Conservation (phyloP, 1,140 invertebrate species). For the Drosophila parabipectinata region DNA sequence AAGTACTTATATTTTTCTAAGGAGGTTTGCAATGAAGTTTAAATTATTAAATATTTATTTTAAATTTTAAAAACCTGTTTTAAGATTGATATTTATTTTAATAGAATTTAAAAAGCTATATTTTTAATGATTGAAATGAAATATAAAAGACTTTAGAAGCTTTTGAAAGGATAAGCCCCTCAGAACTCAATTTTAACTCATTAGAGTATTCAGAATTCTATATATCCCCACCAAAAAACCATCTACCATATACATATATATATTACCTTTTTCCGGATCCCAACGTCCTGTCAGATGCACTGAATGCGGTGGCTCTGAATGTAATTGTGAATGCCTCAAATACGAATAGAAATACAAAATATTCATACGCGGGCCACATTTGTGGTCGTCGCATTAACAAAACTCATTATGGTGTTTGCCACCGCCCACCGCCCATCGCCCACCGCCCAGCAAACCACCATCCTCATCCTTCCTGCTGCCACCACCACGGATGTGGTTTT, state of each 20-base stretch:
- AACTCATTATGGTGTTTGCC: constrained; percentile 60
- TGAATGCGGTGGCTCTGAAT: constrained; percentile 1
- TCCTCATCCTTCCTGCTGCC: neutral
- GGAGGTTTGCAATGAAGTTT: too few relatives aligned
- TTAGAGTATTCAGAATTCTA: neutral
- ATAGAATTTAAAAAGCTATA: too few relatives aligned
- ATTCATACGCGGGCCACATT: constrained; percentile 49
- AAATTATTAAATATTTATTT: too few relatives aligned
- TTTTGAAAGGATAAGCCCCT: too few relatives aligned
- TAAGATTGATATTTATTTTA: too few relatives aligned
- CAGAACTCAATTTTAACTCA: too few relatives aligned
- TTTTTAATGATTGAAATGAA: too few relatives aligned
- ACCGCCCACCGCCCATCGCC: constrained; percentile 1
- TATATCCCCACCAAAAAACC: neutral
- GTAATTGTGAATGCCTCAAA: constrained; percentile 5
- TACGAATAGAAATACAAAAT: constrained; percentile 21
- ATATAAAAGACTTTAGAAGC: too few relatives aligned
- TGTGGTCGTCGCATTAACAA: constrained; percentile 69
- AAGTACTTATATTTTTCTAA: neutral
- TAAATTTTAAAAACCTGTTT: too few relatives aligned
- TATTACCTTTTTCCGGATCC: constrained; percentile 25
- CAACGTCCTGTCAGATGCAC: constrained; percentile 37
- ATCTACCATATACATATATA: neutral
- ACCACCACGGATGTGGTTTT: constrained; percentile 6
- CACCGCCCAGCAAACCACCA: neutral